Percentiles rank a stretch among this genome's conserved stretches.
phyloP scores from a whole-genome alignment of 2,113 vertebrate genomes.

The Hylia prasina region DNA sequence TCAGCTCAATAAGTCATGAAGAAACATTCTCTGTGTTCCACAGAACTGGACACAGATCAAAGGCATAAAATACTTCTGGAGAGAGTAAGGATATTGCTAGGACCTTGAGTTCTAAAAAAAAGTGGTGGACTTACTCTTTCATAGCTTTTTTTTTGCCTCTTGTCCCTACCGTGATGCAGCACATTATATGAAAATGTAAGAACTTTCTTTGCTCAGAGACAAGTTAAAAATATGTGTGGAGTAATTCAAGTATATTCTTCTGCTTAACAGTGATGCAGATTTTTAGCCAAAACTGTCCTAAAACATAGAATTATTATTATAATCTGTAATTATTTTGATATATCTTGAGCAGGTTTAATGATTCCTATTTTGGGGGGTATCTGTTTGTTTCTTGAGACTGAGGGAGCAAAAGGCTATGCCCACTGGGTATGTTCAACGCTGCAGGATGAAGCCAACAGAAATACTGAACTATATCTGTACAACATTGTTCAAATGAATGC shows the following conservation, averaged over 20 bases:
- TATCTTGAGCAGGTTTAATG: not conserved
- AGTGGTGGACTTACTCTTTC: not conserved
- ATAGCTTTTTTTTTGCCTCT: not conserved
- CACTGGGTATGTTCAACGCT: slow-evolving; percentile 93
- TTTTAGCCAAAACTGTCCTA: not conserved
- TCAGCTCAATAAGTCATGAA: not conserved
- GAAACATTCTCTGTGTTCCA: not conserved
- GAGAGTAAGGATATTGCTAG: not conserved
- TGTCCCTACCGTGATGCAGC: not conserved
- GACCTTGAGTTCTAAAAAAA: not conserved
- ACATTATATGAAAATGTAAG: not conserved
- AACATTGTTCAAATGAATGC: slow-evolving; percentile 97
- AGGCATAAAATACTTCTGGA: not conserved
- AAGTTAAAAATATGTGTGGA: not conserved
- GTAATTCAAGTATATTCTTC: not conserved
- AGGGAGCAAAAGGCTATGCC: slow-evolving; percentile 94
- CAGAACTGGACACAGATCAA: not conserved
- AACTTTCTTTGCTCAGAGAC: not conserved
- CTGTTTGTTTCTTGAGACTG: slow-evolving; percentile 74
- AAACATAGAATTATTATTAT: not conserved
- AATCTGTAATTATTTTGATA: not conserved
- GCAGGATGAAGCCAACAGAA: slow-evolving; percentile 89
- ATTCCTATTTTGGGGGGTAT: not conserved
- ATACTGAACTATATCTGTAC: slow-evolving; percentile 88
- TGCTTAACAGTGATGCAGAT: not conserved